Evolutionary conservation across 2,888 invertebrate species (phyloP), one percentile per base, ranked within the genome.

Genomic region (Aphodius granarius): DNA sequence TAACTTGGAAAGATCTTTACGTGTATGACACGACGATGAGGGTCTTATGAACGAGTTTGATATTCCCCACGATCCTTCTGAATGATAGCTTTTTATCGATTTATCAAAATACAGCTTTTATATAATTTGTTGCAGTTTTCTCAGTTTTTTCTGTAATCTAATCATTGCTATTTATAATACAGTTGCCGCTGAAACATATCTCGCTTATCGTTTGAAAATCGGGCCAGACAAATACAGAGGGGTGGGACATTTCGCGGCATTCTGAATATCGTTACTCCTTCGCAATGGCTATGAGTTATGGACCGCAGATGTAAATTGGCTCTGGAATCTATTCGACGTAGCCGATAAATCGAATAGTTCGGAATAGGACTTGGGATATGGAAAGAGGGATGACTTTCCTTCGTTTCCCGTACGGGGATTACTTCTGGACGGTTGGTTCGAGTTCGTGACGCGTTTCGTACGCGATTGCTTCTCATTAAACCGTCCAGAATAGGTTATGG

Each of bases 251-350:
- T 43, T 13, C 43, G 9, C 43, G 6, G 9, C 3, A 43, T 43
- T 3, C 43, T 43, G 43, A 43, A 43, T 43, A 43, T 43, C 9
- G 43, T 13, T 43, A 2, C 43, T 43, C 68, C n/a, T 18, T 13
- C 66, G n/a, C 19, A 19, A n/a, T 20, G 21, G 20, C 68, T 68
- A 68, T 68, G 68, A 68, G 68, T 68, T 68, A 68, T 68, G 68
- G 68, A 68, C 68, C 68, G 68, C 68, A 68, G 68, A 68, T 68
- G 68, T 68, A 68, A 68, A 68, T 68, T 68, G 68, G 68, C 68
- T 68, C 22, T 21, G 21, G 68, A 22, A 68, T 68, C 68, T 68
- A 68, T 68, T 68, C 68, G 19, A n/a, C 21, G 20, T 68, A 6
- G 68, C 21, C 68, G 68, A 68, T 68, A 68, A 68, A 68, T 68